phyloP scores from a whole-genome alignment of 1,140 invertebrate species.

The Meteorus sp. region DNA sequence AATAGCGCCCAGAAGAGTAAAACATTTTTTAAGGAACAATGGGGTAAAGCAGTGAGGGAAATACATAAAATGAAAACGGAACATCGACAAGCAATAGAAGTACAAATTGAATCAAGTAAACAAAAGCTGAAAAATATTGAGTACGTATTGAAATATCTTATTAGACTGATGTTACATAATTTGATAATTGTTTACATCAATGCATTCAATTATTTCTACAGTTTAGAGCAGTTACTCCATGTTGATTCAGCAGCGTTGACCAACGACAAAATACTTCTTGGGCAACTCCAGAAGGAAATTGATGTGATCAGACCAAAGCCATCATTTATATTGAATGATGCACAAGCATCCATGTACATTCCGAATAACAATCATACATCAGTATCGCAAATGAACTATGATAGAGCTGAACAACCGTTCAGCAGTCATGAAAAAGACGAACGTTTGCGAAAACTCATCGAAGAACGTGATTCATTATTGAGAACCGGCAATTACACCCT shows the following conservation, averaged over 20 bases:
- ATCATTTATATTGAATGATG: slow-evolving; percentile 26
- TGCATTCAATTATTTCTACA: slow-evolving; percentile 28
- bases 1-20: slow-evolving; percentile 58
- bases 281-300: slow-evolving; percentile 48
- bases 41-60: slow-evolving; percentile 61
- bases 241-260: slow-evolving; percentile 44
- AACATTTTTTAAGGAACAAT: slow-evolving; percentile 66
- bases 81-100: slow-evolving; percentile 52
- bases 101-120: slow-evolving; percentile 54
- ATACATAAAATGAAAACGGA: slow-evolving; percentile 59
- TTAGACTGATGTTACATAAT: slow-evolving; percentile 1
- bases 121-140: slow-evolving; percentile 53
- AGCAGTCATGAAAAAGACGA: slow-evolving; percentile 36
- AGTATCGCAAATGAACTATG: slow-evolving; percentile 29
- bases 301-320: slow-evolving; percentile 44
- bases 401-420: slow-evolving; percentile 23
- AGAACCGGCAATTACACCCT: slow-evolving; percentile 51
- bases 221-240: slow-evolving; percentile 47
- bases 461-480: slow-evolving; percentile 46
- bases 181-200: slow-evolving; percentile 16
- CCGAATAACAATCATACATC: slow-evolving; percentile 30
- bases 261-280: slow-evolving; percentile 45
- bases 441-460: slow-evolving; percentile 39
- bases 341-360: slow-evolving; percentile 29
- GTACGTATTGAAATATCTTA: slow-evolving; percentile 36